Evolutionary conservation across 2,888 invertebrate genomes (phyloP).

Genomic region (Bombylius major): DNA sequence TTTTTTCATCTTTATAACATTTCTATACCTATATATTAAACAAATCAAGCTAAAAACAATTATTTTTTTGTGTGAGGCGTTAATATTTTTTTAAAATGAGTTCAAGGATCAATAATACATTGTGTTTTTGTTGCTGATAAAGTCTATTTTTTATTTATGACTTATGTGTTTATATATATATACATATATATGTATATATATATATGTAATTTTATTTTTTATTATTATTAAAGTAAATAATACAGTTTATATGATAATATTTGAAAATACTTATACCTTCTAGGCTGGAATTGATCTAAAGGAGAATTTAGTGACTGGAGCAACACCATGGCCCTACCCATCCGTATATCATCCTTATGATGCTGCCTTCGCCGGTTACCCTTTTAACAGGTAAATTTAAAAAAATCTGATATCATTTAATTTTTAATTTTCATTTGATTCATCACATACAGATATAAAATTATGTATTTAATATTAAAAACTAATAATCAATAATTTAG

Average conservation of each 20-base stretch:
- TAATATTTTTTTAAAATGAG: conserved; percentile 3
- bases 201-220: neutral
- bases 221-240: neutral
- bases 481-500: neutral
- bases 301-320: conserved; percentile 70
- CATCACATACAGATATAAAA: neutral
- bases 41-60: no score
- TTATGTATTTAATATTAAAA: neutral
- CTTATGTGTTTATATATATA: no score
- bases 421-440: neutral
- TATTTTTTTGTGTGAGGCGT: neutral
- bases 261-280: conserved; percentile 18
- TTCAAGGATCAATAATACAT: conserved; percentile 6
- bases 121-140: no score
- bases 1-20: no score
- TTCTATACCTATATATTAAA: no score
- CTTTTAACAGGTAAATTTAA: conserved; percentile 81
- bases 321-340: conserved; percentile 80
- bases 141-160: neutral
- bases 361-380: conserved; percentile 83
- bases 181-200: no score
- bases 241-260: neutral
- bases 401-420: neutral
- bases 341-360: conserved; percentile 90
- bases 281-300: conserved; percentile 81